Percentiles rank a stretch among this genome's conserved stretches.
These are phyloP conservation scores for Bradypodion pumilum DNA, from an alignment of 2,797 vertebrate genomes.

Conservation along the genomic window DNA sequence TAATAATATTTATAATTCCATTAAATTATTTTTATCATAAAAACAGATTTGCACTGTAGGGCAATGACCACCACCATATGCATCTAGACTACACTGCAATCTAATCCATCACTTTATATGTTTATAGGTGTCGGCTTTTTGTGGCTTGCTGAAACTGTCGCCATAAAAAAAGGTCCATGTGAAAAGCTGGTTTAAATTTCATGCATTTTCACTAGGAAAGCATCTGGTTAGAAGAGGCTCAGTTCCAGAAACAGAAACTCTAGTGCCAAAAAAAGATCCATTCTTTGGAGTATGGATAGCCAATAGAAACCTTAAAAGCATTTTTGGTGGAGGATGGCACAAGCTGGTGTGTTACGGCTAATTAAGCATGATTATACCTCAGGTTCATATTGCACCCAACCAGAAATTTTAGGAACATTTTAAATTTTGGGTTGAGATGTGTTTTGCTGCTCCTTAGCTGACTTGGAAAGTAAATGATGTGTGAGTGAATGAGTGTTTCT, in stretches of 20 bases:
- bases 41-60: conserved; percentile 76
- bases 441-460: too few species aligned
- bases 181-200: conserved; percentile 75
- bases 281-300: conserved; percentile 67
- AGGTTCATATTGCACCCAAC: too few species aligned
- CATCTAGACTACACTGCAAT: conserved; percentile 72
- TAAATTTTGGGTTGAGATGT: too few species aligned
- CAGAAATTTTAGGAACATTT: too few species aligned
- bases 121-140: conserved; percentile 73
- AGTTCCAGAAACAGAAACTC: conserved; percentile 66
- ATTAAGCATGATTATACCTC: too few species aligned
- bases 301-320: conserved; percentile 56
- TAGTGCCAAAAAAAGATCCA: neutral
- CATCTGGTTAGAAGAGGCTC: conserved; percentile 72
- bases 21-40: conserved; percentile 68
- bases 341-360: too few species aligned
- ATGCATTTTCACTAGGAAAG: conserved; percentile 72
- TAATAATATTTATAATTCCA: conserved; percentile 73
- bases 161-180: conserved; percentile 70
- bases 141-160: conserved; percentile 66
- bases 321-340: conserved; percentile 34
- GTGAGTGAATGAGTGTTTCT: too few species aligned
- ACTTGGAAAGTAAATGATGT: too few species aligned
- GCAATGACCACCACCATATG: conserved; percentile 70
- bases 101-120: conserved; percentile 74